Conservation (phyloP, 2,888 invertebrate species). For the Andrena camellia region DNA sequence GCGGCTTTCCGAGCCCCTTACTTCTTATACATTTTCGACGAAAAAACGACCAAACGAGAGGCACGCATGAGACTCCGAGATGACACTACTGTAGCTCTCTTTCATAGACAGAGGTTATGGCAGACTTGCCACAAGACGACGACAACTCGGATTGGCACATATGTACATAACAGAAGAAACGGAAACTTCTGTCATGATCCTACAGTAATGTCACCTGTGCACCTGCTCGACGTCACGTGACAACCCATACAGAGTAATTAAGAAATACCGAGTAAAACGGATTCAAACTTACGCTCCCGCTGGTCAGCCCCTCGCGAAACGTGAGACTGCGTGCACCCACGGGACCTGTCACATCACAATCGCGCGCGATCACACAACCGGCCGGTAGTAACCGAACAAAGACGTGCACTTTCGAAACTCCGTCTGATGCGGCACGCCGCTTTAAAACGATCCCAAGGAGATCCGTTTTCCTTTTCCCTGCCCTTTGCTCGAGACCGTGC, state of each 20-base stretch:
- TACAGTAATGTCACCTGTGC: neutral
- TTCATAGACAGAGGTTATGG: too few species aligned
- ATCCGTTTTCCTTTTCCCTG: conserved; percentile 52
- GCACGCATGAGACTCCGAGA: neutral
- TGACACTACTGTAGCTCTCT: too few species aligned
- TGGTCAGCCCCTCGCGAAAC: conserved; percentile 29
- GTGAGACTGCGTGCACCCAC: conserved; percentile 27
- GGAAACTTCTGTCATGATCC: neutral
- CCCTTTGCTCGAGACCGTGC: neutral
- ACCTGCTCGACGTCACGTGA: conserved; percentile 6
- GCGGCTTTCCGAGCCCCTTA: neutral
- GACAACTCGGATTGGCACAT: neutral
- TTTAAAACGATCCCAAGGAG: conserved; percentile 17
- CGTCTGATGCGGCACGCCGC: conserved; percentile 1
- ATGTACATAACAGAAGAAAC: neutral
- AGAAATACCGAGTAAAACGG: neutral
- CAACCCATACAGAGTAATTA: neutral
- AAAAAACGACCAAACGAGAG: neutral
- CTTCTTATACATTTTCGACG: conserved; percentile 7
- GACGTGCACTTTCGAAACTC: conserved; percentile 28
- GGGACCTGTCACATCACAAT: conserved; percentile 50
- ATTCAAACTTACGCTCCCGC: conserved; percentile 34
- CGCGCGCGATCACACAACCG: conserved; percentile 18
- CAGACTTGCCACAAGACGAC: too few species aligned
- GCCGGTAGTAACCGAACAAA: conserved; percentile 31